Evolutionary conservation across 1,140 invertebrate species (phyloP), one percentile per base, ranked within the genome.

Genomic region (Euglossa dilemma): DNA sequence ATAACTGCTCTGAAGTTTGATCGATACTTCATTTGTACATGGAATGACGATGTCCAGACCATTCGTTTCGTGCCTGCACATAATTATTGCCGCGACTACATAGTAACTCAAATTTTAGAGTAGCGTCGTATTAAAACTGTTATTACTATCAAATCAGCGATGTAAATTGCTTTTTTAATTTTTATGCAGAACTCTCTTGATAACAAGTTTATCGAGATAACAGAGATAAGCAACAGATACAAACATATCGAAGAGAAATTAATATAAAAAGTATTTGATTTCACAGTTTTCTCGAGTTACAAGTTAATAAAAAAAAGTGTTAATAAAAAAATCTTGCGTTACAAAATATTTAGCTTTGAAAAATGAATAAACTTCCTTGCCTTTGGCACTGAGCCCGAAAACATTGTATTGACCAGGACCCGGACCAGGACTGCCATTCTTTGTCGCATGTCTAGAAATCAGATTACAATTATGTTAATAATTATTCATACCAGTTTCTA

Each of bases 371-470:
- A 23, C 20, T n/a, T 0, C 91, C 90, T 94, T 95, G 95, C 97
- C 97, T 96, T 97, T 98, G 64, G 96, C 95, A 77, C 97, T 96
- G 86, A 98, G 95, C 36, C 97, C 97, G 72, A 97, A 96, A 23
- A 98, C 96, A 92, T 98, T 98, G 92, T 98, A 98, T 84, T 97
- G 96, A 8, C 97, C 97, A 14, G 98, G 98, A 36, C 97, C 98
- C 2, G 98, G 97, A n/a, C 97, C 97, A 28, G 91, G 95, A 66
- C 94, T 95, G 56, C 95, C 94, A 50, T 92, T 93, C 85, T 95
- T 95, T 23, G 92, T 90, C 23, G 93, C 91, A 76, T 95, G 94
- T 78, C 95, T 96, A 69, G 80, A 56, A 23, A 75, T 6, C 47
- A 69, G 11, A 56, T 78, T 0, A 71, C 69, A 57, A 25, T 52